Conservation (phyloP, 1,140 invertebrate genomes). For the Thaumatotibia leucotreta region DNA sequence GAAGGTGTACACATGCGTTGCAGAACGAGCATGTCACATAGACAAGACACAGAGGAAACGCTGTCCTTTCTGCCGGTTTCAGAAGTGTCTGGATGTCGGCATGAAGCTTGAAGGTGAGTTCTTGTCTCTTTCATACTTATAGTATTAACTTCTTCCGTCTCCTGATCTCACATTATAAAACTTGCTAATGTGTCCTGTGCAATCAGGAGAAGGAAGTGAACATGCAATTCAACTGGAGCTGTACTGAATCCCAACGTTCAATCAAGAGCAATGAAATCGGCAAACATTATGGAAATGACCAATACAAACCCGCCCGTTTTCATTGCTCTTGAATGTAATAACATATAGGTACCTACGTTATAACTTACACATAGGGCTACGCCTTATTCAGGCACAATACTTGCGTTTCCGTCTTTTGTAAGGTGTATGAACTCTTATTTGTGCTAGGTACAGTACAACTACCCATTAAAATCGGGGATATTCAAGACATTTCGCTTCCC, state of each 20-base stretch:
- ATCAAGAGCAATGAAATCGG: too few relatives aligned
- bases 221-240: too few relatives aligned
- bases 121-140: conserved; percentile 14
- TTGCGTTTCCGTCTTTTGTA: not conserved
- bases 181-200: too few relatives aligned
- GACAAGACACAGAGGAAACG: conserved; percentile 98
- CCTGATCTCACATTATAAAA: too few relatives aligned
- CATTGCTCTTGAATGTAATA: too few relatives aligned
- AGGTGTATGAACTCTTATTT: not conserved
- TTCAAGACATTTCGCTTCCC: too few relatives aligned
- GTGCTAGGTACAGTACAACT: not conserved
- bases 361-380: not conserved
- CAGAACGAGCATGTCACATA: conserved; percentile 97
- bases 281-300: too few relatives aligned
- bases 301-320: too few relatives aligned
- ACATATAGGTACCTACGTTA: not conserved
- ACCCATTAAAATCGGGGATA: not conserved
- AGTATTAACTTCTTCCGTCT: not conserved
- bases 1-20: conserved; percentile 98
- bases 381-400: not conserved
- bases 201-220: too few relatives aligned
- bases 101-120: conserved; percentile 99
- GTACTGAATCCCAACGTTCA: too few relatives aligned
- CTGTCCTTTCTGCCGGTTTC: conserved; percentile 98
- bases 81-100: conserved; percentile 98